These are phyloP conservation scores for Peromyscus attwateri DNA, from an alignment of 2,797 vertebrate species.

Conservation along the genomic window DNA sequence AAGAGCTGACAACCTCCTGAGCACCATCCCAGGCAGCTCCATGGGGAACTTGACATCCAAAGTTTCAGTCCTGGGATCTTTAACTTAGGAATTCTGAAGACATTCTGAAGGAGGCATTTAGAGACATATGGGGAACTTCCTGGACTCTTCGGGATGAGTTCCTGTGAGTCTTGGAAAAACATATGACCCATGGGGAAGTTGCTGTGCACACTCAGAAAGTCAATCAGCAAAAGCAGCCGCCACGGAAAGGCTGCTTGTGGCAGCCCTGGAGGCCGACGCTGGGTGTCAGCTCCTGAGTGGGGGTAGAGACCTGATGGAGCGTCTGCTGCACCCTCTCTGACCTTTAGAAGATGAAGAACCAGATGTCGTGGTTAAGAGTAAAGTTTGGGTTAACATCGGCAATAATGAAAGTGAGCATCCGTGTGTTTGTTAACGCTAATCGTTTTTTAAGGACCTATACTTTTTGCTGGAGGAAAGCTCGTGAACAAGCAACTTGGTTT, in stretches of 20 bases:
- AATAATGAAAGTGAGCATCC: neutral
- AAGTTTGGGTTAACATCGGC: neutral
- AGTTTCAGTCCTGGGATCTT: constrained; percentile 27
- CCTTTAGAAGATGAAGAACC: constrained; percentile 1
- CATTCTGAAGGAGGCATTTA: constrained; percentile 54
- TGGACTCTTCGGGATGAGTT: constrained; percentile 60
- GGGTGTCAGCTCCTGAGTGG: neutral
- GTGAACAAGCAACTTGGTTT: neutral
- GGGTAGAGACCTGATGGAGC: neutral
- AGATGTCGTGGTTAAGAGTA: neutral
- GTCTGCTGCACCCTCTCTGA: neutral
- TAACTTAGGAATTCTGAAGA: constrained; percentile 49
- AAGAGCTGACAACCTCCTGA: no score
- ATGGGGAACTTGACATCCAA: neutral
- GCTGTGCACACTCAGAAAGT: constrained; percentile 2
- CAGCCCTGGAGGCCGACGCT: neutral
- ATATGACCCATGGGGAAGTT: constrained; percentile 81
- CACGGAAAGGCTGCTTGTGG: neutral
- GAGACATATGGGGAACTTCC: constrained; percentile 65
- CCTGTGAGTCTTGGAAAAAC: constrained; percentile 81
- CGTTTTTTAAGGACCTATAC: neutral
- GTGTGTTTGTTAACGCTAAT: neutral
- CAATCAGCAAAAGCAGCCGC: constrained; percentile 7
- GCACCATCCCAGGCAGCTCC: neutral
- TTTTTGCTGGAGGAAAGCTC: neutral